Percentiles rank a stretch among this genome's conserved stretches.
Evolutionary conservation across 2,113 vertebrate genomes (phyloP).

Genomic region (Stegastes partitus): DNA sequence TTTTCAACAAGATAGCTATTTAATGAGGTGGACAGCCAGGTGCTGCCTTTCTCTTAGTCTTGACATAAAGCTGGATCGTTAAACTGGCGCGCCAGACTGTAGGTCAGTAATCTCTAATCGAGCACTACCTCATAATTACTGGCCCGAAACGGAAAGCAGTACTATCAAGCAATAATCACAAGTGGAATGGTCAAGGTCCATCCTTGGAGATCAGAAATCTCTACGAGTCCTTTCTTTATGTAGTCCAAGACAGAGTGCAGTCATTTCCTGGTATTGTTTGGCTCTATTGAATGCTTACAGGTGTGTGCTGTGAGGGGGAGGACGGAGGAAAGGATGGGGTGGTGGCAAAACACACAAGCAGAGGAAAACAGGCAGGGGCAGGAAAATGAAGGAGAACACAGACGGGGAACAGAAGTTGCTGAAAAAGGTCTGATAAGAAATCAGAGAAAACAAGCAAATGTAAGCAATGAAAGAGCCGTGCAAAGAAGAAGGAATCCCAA

Average conservation of each 20-base stretch:
- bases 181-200: conserved; percentile 11
- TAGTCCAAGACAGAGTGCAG: conserved; percentile 17
- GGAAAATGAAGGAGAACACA: neutral
- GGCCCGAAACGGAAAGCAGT: conserved; percentile 15
- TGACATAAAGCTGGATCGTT: too few relatives aligned
- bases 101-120: conserved; percentile 14
- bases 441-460: conserved; percentile 33
- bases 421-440: conserved; percentile 16
- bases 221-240: conserved; percentile 23
- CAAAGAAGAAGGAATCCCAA: conserved; percentile 20
- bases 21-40: too few relatives aligned
- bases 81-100: too few relatives aligned
- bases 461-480: neutral
- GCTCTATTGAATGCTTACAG: conserved; percentile 63
- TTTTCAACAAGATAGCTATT: neutral
- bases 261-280: conserved; percentile 83
- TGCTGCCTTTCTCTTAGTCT: neutral
- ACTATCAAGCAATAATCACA: neutral
- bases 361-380: conserved; percentile 37
- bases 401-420: neutral
- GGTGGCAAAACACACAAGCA: conserved; percentile 7
- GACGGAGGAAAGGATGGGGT: conserved; percentile 11
- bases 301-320: conserved; percentile 56
- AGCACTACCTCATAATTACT: conserved; percentile 33
- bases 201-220: conserved; percentile 7